These are phyloP conservation scores for Centropyge bicolor DNA, from an alignment of 2,797 vertebrate genomes.

Conservation along the genomic window DNA sequence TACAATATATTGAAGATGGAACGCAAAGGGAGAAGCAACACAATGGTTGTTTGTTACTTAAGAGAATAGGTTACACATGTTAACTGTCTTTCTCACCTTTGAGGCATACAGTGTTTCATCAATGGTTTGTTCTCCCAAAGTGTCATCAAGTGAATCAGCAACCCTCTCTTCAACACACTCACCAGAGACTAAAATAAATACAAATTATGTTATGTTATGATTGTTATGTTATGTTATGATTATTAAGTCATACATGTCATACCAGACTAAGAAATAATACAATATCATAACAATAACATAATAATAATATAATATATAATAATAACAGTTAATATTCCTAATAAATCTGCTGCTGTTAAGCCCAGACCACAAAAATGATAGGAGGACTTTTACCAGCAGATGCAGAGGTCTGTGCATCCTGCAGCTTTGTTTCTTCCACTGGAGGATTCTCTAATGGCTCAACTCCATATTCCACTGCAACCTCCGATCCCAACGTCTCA, in stretches of 20 bases:
- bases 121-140: conserved; percentile 67
- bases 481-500: conserved; percentile 89
- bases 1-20: neutral
- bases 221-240: neutral
- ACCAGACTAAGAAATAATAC: too few species aligned
- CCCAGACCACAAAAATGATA: neutral
- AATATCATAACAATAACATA: too few species aligned
- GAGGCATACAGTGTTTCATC: conserved; percentile 68
- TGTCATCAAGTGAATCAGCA: conserved; percentile 69
- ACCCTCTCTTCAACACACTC: conserved; percentile 65
- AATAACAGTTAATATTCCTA: neutral
- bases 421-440: conserved; percentile 73
- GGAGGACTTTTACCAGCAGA: conserved; percentile 68
- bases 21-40: conserved; percentile 7
- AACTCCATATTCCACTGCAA: conserved; percentile 68
- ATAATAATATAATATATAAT: too few species aligned
- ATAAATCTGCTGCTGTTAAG: neutral
- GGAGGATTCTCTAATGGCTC: conserved; percentile 75
- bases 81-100: conserved; percentile 83
- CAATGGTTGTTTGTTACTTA: neutral
- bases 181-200: conserved; percentile 70
- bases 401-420: conserved; percentile 62
- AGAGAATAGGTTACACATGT: neutral
- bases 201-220: neutral
- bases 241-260: too few species aligned